Evolutionary conservation across 2,888 invertebrate species (phyloP).

Genomic region (Pristionchus arcanus): DNA sequence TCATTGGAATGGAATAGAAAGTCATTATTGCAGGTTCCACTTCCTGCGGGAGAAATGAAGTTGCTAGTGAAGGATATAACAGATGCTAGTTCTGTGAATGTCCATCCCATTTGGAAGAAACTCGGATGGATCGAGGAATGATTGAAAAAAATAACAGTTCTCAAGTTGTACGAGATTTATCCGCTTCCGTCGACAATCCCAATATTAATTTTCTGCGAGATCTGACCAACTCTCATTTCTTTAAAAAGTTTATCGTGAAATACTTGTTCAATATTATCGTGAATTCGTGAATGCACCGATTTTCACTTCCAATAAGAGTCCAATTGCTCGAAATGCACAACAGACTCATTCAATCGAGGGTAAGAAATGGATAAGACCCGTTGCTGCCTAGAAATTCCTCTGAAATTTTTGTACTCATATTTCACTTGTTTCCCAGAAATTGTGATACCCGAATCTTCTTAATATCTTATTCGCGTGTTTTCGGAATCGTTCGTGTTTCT

Average conservation of each 20-base stretch:
- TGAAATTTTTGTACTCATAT: background rate
- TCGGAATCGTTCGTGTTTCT: background rate
- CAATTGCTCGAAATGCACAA: background rate
- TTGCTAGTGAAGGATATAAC: background rate
- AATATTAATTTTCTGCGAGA: too few relatives aligned
- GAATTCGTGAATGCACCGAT: background rate
- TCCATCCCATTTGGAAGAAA: background rate
- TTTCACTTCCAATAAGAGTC: background rate
- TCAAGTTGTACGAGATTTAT: too few relatives aligned
- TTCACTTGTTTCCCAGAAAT: background rate
- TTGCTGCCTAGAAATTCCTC: background rate
- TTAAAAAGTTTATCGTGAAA: too few relatives aligned
- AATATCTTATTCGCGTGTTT: background rate
- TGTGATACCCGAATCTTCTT: background rate
- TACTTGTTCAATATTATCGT: too few relatives aligned
- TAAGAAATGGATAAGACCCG: background rate
- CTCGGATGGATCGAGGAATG: background rate
- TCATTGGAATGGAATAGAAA: background rate
- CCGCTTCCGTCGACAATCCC: too few relatives aligned
- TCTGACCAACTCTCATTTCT: too few relatives aligned
- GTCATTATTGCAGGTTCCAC: background rate
- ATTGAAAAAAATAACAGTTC: background rate
- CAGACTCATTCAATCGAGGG: background rate
- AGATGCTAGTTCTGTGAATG: background rate
- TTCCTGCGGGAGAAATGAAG: background rate